Evolutionary conservation across 2,113 vertebrate genomes (phyloP).

Genomic region (Vombatus ursinus): DNA sequence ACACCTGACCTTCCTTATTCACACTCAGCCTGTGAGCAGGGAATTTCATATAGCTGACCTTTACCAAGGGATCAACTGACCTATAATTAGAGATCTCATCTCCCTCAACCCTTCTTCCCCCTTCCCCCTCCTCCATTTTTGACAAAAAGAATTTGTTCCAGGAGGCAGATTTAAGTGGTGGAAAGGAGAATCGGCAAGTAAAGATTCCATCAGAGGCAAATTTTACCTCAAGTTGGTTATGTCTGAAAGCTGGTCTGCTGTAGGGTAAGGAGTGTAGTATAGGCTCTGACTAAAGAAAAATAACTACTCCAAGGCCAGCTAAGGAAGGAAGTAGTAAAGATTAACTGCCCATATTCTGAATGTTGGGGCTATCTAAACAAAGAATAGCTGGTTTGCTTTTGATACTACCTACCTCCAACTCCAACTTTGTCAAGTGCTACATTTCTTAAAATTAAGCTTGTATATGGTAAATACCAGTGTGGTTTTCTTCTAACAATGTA

Average conservation of each 20-base stretch:
- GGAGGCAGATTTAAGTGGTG: neutral
- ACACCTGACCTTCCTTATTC: constrained; percentile 55
- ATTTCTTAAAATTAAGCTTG: neutral
- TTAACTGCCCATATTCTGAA: neutral
- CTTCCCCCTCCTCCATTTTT: neutral
- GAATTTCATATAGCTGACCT: constrained; percentile 65
- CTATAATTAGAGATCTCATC: constrained; percentile 54
- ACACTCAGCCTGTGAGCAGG: constrained; percentile 51
- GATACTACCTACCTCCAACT: neutral
- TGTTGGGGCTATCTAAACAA: neutral
- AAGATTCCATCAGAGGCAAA: neutral
- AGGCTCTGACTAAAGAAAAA: neutral
- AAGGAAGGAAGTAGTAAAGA: neutral
- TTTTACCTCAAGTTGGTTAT: neutral
- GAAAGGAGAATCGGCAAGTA: neutral
- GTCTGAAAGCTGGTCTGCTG: neutral
- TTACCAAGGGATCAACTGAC: constrained; percentile 42
- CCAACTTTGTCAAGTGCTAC: too few relatives aligned
- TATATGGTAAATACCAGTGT: neutral
- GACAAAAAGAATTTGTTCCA: neutral
- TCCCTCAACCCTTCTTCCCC: too few relatives aligned
- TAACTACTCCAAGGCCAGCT: neutral
- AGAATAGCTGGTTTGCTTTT: neutral
- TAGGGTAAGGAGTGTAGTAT: neutral
- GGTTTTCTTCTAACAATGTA: neutral